Evolutionary conservation across 2,888 invertebrate species (phyloP), one percentile per base, ranked within the genome.

Genomic region (Papilio gigon): DNA sequence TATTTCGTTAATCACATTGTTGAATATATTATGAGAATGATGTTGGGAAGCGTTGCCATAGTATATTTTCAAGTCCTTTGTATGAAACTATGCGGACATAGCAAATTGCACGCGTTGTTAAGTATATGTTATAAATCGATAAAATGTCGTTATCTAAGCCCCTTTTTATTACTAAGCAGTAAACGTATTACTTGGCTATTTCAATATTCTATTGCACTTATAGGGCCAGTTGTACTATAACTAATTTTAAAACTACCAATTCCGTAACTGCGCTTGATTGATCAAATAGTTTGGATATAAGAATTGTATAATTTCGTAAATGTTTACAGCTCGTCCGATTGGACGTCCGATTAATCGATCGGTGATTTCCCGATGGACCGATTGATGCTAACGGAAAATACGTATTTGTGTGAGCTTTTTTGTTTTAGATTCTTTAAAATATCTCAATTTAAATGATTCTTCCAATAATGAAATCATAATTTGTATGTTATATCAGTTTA

Each of bases 111-210:
- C 9, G 20, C 25, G 27, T 50, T 50, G 27, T 50, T 27, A 25
- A 50, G 27, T 27, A 50, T 53, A 53, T n/a, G 50, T 53, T 37
- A 64, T 64, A 64, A 64, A 53, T 64, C 64, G 64, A 64, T 63
- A 63, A 47, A 64, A 64, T 22, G n/a, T n/a, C 50, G 25, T 53
- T 64, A 64, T 64, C 64, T 53, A 53, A 64, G 64, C n/a, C 37
- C 25, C 25, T 22, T 53, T 64, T 64, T 37, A 64, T 53, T 53
- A 37, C 53, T n/a, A n/a, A 22, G 25, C 35, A 5, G 53, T 64
- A 53, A 64, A 53, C 25, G 25, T 68, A 63, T 61, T 68, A 62
- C 47, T 60, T 60, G 37, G 35, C 27, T n/a, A 64, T 64, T 53
- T 50, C 47, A 63, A 47, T 63, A 20, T 63, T 58, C 27, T 64